Evolutionary conservation across 2,888 invertebrate species (phyloP), one percentile per base, ranked within the genome.

Genomic region (Eilema depressum): DNA sequence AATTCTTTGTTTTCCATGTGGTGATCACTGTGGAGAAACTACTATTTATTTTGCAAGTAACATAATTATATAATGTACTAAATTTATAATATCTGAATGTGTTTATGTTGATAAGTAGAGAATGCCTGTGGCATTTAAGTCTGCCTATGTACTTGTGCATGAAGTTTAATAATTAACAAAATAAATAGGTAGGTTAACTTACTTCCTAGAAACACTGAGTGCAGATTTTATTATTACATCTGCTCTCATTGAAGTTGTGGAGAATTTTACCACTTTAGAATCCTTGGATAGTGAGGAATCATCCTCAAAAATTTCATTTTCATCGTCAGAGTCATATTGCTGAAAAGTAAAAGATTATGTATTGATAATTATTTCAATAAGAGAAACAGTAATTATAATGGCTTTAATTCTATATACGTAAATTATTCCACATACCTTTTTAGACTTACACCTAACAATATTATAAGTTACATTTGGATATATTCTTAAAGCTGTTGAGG

Each of bases 121-220:
- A n/a, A n/a, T n/a, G n/a, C n/a, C n/a, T n/a, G n/a, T n/a, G n/a
- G n/a, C n/a, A n/a, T n/a, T n/a, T n/a, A n/a, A n/a, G n/a, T n/a
- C n/a, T n/a, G n/a, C n/a, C n/a, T n/a, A n/a, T n/a, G n/a, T n/a
- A n/a, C n/a, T n/a, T n/a, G n/a, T n/a, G n/a, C n/a, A n/a, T n/a
- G n/a, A n/a, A n/a, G n/a, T n/a, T n/a, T n/a, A n/a, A n/a, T n/a
- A n/a, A n/a, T n/a, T n/a, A n/a, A n/a, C n/a, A n/a, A n/a, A n/a
- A n/a, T n/a, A n/a, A n/a, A n/a, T n/a, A n/a, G n/a, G n/a, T n/a
- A n/a, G n/a, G n/a, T n/a, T n/a, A 41, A 79, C 96, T 93, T 90
- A 97, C 97, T 97, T 97, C 88, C 98, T 96, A 47, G 98, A 96
- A 70, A 98, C 94, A 69, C 96, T 96, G 20, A 98, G 92, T 25